A percentile compares a stretch with the other conserved stretches of the same genome.
Conservation (phyloP, 2,888 invertebrate genomes). For the Mesochorus sp. region DNA sequence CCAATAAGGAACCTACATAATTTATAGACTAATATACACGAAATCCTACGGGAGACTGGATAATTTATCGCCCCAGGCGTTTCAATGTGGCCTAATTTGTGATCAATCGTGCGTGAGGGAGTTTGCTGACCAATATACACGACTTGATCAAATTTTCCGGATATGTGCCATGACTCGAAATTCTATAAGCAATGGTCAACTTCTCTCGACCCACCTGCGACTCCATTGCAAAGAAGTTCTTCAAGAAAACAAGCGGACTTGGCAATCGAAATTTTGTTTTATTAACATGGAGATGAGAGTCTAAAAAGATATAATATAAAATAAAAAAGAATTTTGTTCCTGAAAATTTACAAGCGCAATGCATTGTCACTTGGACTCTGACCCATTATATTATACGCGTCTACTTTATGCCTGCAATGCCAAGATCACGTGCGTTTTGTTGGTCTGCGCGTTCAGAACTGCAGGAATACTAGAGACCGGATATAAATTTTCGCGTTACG, state of each 20-base stretch:
- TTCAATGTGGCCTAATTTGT: constrained; percentile 41
- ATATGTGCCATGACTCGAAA: constrained; percentile 19
- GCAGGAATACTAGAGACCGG: constrained; percentile 41
- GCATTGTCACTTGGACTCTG: not conserved
- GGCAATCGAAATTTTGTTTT: too few relatives aligned
- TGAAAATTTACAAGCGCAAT: not conserved
- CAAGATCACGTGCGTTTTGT: constrained; percentile 22
- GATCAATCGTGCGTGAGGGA: constrained; percentile 47
- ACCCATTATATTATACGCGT: not conserved
- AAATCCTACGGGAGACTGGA: not conserved
- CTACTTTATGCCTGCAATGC: not conserved
- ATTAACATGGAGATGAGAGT: too few relatives aligned
- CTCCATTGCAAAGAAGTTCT: not conserved
- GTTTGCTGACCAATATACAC: constrained; percentile 17
- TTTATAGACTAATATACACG: not conserved
- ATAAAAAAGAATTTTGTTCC: too few relatives aligned
- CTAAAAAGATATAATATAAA: too few relatives aligned
- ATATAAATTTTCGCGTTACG: constrained; percentile 43
- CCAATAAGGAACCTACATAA: not conserved
- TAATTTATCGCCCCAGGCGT: constrained; percentile 42
- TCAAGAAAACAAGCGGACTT: too few relatives aligned
- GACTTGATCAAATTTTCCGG: constrained; percentile 44
- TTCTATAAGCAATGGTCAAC: constrained; percentile 5
- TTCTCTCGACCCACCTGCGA: not conserved
- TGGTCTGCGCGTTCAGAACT: constrained; percentile 5